Evolutionary conservation across 2,888 invertebrate species (phyloP), one percentile per base, ranked within the genome.

Genomic region (Heteropelma amictum): DNA sequence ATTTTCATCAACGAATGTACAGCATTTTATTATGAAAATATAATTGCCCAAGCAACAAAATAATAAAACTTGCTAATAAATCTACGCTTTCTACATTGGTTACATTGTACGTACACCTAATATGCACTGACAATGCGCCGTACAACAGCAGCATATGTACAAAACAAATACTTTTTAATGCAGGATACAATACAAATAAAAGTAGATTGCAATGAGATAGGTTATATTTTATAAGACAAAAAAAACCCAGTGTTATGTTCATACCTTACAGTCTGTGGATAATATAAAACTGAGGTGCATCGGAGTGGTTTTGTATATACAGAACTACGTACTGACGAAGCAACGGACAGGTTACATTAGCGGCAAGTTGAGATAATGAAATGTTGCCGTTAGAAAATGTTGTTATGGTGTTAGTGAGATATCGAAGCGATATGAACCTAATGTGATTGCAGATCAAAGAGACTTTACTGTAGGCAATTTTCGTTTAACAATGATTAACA

Each of bases 271-370:
- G 12, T 49, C 49, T 23, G 38, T 38, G 38, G 38, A 56, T 38
- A 38, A 56, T 56, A 56, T 21, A 56, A 38, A 23, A 56, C n/a
- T 23, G 54, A 17, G 28, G 49, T 21, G 38, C 38, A 38, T 38
- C 26, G 38, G 12, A 56, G 54, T 23, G 17, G 7, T 53, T 23
- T 23, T 28, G 28, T 49, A 49, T 28, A 49, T 28, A 30, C 33
- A 53, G 19, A 53, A 30, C 17, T 53, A 53, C 8, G 14, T 30
- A 53, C 30, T 53, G 33, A 33, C 33, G 33, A 53, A 53, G 30
- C 53, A 53, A 33, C 19, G 53, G 53, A 53, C 33, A 53, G 19
- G 53, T 53, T 53, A 33, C 53, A 53, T 53, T 53, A 33, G 53
- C 53, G 19, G 33, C 53, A 53, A 53, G 53, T 53, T 53, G 19